Evolutionary conservation across 2,113 vertebrate species (phyloP).

Genomic region (Psilopsiagon aymara): DNA sequence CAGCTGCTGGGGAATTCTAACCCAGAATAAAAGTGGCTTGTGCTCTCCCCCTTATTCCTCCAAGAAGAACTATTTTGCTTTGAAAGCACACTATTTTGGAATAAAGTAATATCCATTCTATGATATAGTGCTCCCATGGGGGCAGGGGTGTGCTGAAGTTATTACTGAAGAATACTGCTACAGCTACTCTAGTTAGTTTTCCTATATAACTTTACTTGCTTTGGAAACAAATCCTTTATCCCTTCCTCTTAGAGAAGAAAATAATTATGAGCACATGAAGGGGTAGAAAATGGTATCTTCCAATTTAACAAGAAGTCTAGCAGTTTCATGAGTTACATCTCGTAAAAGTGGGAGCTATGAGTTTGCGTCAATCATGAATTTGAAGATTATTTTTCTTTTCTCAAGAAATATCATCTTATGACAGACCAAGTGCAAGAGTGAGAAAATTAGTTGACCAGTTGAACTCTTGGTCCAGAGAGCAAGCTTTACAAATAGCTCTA

Average conservation of each 20-base stretch:
- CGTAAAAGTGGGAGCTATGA: not conserved
- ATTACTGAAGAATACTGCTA: not conserved
- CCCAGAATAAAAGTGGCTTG: not conserved
- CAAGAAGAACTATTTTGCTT: not conserved
- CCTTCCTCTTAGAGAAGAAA: not conserved
- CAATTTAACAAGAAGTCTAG: not conserved
- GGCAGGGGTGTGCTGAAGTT: not conserved
- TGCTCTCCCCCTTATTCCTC: not conserved
- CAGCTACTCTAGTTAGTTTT: not conserved
- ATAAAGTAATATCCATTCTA: not conserved
- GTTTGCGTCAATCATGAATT: not conserved
- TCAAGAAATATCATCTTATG: not conserved
- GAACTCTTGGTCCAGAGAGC: not conserved
- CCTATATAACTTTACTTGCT: not conserved
- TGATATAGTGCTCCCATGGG: not conserved
- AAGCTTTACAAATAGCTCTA: not conserved
- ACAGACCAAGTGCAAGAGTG: not conserved
- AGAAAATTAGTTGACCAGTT: not conserved
- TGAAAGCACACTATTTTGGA: slow-evolving; percentile 1
- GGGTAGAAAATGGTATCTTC: not conserved
- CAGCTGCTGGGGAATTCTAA: not conserved
- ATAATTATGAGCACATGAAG: not conserved
- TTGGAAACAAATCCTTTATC: not conserved
- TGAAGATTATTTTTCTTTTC: not conserved
- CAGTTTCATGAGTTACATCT: not conserved